These are phyloP conservation scores for Acheta domesticus DNA, from an alignment of 2,888 invertebrate genomes.

Conservation along the genomic window DNA sequence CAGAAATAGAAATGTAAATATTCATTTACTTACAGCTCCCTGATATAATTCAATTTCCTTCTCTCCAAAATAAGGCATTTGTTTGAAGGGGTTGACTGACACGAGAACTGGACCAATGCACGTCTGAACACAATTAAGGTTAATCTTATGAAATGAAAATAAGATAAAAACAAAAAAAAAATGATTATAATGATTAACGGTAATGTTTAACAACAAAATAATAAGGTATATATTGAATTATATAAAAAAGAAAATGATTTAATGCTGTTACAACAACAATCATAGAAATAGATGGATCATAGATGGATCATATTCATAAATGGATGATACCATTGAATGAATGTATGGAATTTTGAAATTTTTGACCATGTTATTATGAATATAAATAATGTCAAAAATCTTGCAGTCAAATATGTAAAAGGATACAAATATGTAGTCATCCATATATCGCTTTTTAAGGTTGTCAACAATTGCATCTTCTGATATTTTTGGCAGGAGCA, in stretches of 20 bases:
- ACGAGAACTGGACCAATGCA: slow-evolving; percentile 64
- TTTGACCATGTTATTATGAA: no score
- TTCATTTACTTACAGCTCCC: slow-evolving; percentile 51
- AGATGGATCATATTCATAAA: no score
- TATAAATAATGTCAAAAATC: no score
- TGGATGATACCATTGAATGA: no score
- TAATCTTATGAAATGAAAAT: slow-evolving; percentile 21
- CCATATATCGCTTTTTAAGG: slow-evolving; percentile 61
- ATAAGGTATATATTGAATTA: no score
- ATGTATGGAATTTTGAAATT: no score
- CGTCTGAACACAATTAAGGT: slow-evolving; percentile 48
- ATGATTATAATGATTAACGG: no score
- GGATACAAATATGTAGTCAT: slow-evolving; percentile 64
- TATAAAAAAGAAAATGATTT: no score
- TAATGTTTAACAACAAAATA: no score
- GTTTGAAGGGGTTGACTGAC: slow-evolving; percentile 62
- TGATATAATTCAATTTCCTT: slow-evolving; percentile 58
- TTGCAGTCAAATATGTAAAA: slow-evolving; percentile 32
- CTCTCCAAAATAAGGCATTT: slow-evolving; percentile 61
- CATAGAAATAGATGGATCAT: no score
- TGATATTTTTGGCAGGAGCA: slow-evolving; percentile 59
- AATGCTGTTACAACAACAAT: no score
- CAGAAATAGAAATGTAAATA: slow-evolving; percentile 11
- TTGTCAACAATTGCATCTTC: slow-evolving; percentile 64
- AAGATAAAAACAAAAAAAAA: slow-evolving; percentile 21